Conservation (phyloP, 2,113 vertebrate species). For the Thomomys bottae region DNA sequence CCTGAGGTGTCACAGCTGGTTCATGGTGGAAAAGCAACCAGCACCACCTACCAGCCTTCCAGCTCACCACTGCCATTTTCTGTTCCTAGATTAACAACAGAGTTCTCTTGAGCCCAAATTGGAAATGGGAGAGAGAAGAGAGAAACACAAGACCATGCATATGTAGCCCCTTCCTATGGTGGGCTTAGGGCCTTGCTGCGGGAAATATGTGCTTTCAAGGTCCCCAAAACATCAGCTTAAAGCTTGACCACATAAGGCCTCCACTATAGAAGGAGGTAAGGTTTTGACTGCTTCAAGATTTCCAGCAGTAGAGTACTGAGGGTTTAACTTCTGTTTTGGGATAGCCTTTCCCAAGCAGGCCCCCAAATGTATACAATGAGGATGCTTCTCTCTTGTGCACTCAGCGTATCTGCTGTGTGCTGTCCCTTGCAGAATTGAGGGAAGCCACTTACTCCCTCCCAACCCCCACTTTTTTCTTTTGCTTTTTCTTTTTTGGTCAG, state of each 20-base stretch:
- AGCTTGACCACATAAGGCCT: not conserved
- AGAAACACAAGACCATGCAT: not conserved
- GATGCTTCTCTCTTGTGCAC: not conserved
- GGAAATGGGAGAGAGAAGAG: slow-evolving; percentile 10
- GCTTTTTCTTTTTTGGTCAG: too few species aligned
- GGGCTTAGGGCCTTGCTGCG: not conserved
- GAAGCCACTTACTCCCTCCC: too few species aligned
- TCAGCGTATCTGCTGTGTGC: not conserved
- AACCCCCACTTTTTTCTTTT: too few species aligned
- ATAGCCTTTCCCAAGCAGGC: not conserved
- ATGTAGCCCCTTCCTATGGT: not conserved
- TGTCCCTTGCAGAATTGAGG: not conserved
- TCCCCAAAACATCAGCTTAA: not conserved
- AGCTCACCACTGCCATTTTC: not conserved
- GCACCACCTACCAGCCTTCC: not conserved
- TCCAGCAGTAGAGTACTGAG: not conserved
- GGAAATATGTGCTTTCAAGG: rapidly evolving
- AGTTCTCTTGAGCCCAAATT: not conserved
- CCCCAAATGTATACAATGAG: not conserved
- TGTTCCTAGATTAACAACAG: not conserved
- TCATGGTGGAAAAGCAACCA: not conserved
- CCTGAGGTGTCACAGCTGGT: not conserved
- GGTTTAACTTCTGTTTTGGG: not conserved
- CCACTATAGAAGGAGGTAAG: too few species aligned
- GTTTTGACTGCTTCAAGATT: not conserved